phyloP scores from a whole-genome alignment of 2,888 invertebrate genomes.

The Drosophila mimica region DNA sequence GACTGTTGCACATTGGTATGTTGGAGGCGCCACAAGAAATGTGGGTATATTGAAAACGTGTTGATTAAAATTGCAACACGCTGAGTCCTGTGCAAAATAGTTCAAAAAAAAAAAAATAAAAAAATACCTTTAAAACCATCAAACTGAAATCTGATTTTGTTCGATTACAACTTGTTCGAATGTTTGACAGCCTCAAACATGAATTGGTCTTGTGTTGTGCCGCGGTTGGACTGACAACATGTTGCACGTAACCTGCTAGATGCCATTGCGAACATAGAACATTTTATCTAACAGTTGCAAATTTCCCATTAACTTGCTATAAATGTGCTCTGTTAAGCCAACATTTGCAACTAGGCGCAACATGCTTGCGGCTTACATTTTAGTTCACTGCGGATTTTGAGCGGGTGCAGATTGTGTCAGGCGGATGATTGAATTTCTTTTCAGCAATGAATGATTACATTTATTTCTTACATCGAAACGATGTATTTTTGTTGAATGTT shows the following conservation, averaged over 20 bases:
- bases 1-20: conserved; percentile 4
- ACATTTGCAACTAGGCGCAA: neutral
- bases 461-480: neutral
- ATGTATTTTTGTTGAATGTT: neutral
- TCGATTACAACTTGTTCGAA: neutral
- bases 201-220: neutral
- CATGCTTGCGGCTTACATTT: neutral
- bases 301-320: conserved; percentile 17
- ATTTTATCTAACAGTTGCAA: conserved; percentile 2
- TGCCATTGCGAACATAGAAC: neutral
- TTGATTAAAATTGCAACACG: neutral
- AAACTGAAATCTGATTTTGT: neutral
- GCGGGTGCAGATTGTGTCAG: neutral
- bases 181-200: no score
- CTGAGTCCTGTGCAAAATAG: neutral
- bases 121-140: neutral
- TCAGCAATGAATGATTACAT: neutral
- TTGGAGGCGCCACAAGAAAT: neutral
- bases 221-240: neutral
- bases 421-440: neutral
- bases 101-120: neutral
- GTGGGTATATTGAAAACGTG: neutral
- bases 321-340: neutral
- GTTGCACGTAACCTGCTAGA: conserved; percentile 12
- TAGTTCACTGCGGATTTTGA: neutral